phyloP scores from a whole-genome alignment of 1,140 invertebrate species.

The Ridgeia piscesae region DNA sequence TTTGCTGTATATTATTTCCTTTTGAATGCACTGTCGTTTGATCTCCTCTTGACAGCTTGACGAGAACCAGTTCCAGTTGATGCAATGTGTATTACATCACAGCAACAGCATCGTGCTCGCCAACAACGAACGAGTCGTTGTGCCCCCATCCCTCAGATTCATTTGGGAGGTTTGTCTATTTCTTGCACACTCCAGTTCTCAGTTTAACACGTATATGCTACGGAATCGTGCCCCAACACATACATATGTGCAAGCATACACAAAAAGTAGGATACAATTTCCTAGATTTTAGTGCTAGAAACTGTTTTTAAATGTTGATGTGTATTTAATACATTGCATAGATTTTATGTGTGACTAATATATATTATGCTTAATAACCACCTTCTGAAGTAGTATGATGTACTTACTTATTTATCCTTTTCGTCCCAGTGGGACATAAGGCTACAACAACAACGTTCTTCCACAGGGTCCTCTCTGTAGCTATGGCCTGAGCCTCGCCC shows the following conservation, averaged over 20 bases:
- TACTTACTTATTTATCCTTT: no score
- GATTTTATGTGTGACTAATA: no score
- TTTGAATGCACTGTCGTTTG: background rate
- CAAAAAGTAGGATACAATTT: background rate
- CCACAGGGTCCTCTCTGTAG: no score
- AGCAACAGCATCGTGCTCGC: conserved; percentile 50
- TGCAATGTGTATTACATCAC: conserved; percentile 46
- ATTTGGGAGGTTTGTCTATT: conserved; percentile 52
- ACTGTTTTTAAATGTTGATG: background rate
- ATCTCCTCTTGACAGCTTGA: conserved; percentile 40
- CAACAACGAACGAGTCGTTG: conserved; percentile 50
- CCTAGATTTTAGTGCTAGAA: background rate
- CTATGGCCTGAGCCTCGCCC: no score
- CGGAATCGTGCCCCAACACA: background rate
- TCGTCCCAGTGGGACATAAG: no score
- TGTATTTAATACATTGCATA: background rate
- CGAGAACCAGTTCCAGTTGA: conserved; percentile 48
- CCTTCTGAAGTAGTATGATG: background rate
- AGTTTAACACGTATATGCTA: background rate
- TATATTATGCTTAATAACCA: conserved; percentile 5
- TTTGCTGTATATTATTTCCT: background rate
- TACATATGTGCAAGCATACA: background rate
- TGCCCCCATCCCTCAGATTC: conserved; percentile 48
- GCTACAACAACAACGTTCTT: no score
- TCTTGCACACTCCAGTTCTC: background rate